Evolutionary conservation across 2,113 vertebrate species (phyloP).

Genomic region (Chaetorhynchus papuensis): DNA sequence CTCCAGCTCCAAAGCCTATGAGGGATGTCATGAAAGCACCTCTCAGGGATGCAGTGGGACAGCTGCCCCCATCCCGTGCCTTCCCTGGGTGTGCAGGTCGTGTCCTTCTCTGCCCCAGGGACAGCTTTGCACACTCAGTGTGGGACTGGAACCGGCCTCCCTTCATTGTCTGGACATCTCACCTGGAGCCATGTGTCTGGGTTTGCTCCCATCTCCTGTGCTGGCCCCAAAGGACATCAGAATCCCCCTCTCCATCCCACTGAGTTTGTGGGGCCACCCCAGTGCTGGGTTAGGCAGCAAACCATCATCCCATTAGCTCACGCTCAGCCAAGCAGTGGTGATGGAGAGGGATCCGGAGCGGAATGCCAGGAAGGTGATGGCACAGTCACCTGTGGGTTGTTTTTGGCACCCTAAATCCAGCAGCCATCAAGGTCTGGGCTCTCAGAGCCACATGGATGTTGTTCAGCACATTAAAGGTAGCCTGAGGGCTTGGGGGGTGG

Average conservation of each 20-base stretch:
- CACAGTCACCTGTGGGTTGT: background rate
- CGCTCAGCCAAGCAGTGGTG: fast-evolving
- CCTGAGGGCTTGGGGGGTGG: background rate
- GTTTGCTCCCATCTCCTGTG: background rate
- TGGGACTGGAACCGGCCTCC: background rate
- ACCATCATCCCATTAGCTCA: background rate
- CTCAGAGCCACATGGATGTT: background rate
- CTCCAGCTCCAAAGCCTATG: background rate
- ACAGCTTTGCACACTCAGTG: fast-evolving
- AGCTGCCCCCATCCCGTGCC: background rate
- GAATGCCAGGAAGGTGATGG: background rate
- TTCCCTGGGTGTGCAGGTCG: fast-evolving
- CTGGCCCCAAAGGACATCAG: background rate
- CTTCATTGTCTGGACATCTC: background rate
- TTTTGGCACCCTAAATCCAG: background rate
- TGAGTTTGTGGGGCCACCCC: background rate
- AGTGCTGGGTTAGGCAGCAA: background rate
- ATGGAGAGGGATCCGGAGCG: background rate
- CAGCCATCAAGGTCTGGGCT: background rate
- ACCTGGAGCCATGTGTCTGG: background rate
- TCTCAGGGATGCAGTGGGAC: background rate
- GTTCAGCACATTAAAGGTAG: background rate
- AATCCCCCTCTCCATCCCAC: background rate
- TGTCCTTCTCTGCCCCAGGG: background rate
- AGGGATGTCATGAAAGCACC: background rate